These are phyloP conservation scores for Enteromius paludinosus DNA, from an alignment of 2,797 vertebrate species.

Conservation along the genomic window DNA sequence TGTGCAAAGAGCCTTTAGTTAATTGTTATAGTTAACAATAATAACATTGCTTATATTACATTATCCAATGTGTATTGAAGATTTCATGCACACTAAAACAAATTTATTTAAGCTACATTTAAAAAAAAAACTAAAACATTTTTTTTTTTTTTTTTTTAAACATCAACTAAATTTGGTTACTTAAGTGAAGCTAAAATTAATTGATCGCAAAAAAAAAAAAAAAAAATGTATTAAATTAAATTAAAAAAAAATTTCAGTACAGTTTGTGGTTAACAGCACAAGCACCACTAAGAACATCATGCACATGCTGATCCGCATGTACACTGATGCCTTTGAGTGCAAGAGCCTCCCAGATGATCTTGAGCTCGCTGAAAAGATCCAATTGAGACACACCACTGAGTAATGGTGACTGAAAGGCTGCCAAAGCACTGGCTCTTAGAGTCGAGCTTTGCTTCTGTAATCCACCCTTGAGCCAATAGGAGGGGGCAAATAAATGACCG, in stretches of 20 bases:
- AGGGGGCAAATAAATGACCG: constrained; percentile 54
- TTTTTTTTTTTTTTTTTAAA: no score
- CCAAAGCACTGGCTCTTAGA: constrained; percentile 47
- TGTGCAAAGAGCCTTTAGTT: background rate
- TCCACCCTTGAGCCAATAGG: constrained; percentile 56
- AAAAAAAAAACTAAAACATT: no score
- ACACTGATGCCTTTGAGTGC: constrained; percentile 43
- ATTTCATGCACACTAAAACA: no score
- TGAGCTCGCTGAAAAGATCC: constrained; percentile 46
- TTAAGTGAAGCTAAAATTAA: no score
- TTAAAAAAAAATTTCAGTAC: no score
- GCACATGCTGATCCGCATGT: constrained; percentile 21
- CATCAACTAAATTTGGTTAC: no score
- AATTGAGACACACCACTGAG: constrained; percentile 46
- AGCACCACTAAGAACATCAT: constrained; percentile 19
- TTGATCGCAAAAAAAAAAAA: no score
- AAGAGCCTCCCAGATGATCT: constrained; percentile 53
- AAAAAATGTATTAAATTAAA: no score
- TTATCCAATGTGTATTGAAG: background rate
- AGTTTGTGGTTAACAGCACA: background rate
- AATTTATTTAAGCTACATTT: no score
- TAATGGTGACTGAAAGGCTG: constrained; percentile 57
- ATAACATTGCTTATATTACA: background rate
- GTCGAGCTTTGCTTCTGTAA: constrained; percentile 32
- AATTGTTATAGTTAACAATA: background rate